Evolutionary conservation across 2,113 vertebrate genomes (phyloP), one percentile per base, ranked within the genome.

Genomic region (Drymodes brunneopygia): DNA sequence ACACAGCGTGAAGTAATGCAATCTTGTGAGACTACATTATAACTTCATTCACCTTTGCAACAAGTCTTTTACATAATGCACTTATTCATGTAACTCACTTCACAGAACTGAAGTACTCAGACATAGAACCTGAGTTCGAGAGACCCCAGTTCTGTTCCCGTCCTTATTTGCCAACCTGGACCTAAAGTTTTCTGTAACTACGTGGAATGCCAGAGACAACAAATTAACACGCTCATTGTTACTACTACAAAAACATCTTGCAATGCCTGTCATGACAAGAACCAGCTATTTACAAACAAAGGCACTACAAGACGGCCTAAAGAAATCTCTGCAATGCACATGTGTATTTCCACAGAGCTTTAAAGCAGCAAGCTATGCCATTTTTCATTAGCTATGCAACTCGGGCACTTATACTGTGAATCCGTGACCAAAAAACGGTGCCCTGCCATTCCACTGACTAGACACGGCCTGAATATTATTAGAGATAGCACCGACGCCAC

Each of bases 401-500:
- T 31, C n/a, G 40, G 20, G 33, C 45, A 33, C 36, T 70, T 36
- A 33, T 4, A 40, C 1, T 23, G 31, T n/a, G 40, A 74, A 48
- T 40, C 64, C n/a, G 35, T 2, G 5, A 33, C 42, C 40, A 12
- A 5, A n/a, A 45, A 62, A 36, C 2, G 64, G 54, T 3, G 8
- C 3, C 14, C 27, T 38, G 31, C 12, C 9, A 22, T 9, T 21
- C 47, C 6, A 62, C 11, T 7, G 6, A 38, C 10, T 15, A 36
- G 35, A 8, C 57, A 33, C 20, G 13, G 13, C 16, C 54, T 8
- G 0, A n/a, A 10, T 6, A 17, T 29, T 71, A 33, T 7, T 8
- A 51, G 5, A 40, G 14, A 8, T 8, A 15, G 12, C 29, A 42
- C 3, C 0, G 1, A 74, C 42, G 21, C 4, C 36, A 51, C 3